Conservation (phyloP, 2,888 invertebrate species). For the Amphipyra tragopoginis region DNA sequence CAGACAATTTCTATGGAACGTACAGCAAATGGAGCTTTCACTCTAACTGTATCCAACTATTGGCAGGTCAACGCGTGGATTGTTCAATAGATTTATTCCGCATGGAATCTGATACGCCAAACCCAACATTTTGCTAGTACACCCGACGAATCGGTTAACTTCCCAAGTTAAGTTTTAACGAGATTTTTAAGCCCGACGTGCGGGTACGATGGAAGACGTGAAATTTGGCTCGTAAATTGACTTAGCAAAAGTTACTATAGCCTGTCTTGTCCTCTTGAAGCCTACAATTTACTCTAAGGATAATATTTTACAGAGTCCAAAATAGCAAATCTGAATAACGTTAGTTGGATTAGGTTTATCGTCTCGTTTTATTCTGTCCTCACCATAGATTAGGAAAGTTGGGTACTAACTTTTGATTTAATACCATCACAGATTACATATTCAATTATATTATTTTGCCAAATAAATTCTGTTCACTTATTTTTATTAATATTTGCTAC, state of each 20-base stretch:
- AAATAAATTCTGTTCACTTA: conserved; percentile 5
- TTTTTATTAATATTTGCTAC: conserved; percentile 23
- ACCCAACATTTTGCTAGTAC: conserved; percentile 51
- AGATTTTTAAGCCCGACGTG: conserved; percentile 78
- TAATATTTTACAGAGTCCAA: conserved; percentile 51
- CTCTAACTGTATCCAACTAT: conserved; percentile 13
- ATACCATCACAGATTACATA: conserved; percentile 1
- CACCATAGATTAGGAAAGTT: conserved; percentile 1
- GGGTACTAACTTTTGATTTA: conserved; percentile 20
- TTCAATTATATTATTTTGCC: conserved; percentile 9
- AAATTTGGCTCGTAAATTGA: conserved; percentile 76
- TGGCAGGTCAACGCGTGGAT: conserved; percentile 38
- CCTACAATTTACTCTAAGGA: conserved; percentile 62
- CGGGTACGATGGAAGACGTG: conserved; percentile 62
- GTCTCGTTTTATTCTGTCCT: conserved; percentile 30
- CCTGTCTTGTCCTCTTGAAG: conserved; percentile 66
- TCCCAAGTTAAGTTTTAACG: conserved; percentile 77
- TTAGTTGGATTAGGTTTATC: conserved; percentile 37
- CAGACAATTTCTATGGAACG: conserved; percentile 11
- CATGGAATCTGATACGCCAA: conserved; percentile 35
- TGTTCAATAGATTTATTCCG: conserved; percentile 46
- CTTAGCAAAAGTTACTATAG: conserved; percentile 74
- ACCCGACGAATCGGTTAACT: conserved; percentile 64
- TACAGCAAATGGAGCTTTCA: conserved; percentile 25
- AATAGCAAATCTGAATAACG: conserved; percentile 49